Conservation (phyloP, 2,888 invertebrate species). For the Noctua janthina region DNA sequence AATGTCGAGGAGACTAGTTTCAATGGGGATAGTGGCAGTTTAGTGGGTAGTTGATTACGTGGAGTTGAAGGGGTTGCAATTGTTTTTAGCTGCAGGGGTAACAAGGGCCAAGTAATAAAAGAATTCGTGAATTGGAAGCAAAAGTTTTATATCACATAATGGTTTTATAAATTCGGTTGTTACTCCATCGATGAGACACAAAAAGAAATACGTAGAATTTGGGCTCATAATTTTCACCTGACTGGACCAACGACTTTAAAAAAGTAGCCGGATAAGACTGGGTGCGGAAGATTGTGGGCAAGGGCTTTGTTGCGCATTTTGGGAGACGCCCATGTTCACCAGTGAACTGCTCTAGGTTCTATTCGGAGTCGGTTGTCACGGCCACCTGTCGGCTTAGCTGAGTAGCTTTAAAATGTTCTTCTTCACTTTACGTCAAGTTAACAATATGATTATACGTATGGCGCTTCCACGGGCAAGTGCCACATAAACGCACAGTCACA, state of each 20-base stretch:
- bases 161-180: not conserved
- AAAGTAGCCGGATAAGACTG: not conserved
- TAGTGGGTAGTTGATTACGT: constrained; percentile 47
- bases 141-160: not conserved
- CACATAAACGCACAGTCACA: not conserved
- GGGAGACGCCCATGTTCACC: not conserved
- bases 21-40: constrained; percentile 43
- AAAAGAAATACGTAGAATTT: not conserved
- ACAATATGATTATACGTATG: not conserved
- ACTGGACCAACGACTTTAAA: not conserved
- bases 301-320: not conserved
- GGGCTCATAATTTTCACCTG: not conserved
- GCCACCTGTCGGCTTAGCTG: not conserved
- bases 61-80: constrained; percentile 10
- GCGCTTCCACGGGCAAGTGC: not conserved
- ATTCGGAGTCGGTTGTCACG: not conserved
- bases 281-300: not conserved
- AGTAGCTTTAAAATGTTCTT: not conserved
- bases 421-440: not conserved
- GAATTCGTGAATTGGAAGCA: not conserved
- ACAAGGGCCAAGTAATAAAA: not conserved
- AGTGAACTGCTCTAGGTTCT: not conserved
- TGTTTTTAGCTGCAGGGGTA: constrained; percentile 16
- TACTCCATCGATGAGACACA: not conserved
- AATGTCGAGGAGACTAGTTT: constrained; percentile 53